These are phyloP conservation scores for Drosophila ohnishii DNA, from an alignment of 1,140 invertebrate genomes.

Conservation along the genomic window DNA sequence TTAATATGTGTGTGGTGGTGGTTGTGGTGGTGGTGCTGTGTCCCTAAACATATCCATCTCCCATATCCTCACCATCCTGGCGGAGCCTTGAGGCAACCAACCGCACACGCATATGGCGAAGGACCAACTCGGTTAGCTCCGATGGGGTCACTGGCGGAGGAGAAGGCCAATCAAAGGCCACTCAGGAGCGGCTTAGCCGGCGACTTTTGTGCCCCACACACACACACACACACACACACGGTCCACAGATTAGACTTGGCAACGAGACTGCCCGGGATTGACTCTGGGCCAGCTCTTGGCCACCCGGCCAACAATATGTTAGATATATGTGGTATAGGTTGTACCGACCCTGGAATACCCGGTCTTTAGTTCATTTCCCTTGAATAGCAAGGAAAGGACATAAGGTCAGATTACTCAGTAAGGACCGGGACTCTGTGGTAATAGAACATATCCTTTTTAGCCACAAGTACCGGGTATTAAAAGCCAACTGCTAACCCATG, in stretches of 20 bases:
- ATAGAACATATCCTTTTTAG: too few species aligned
- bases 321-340: background rate
- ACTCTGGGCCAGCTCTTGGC: conserved; percentile 1
- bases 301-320: conserved; percentile 14
- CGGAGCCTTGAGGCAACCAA: conserved; percentile 42
- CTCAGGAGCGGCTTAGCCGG: conserved; percentile 50
- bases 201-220: conserved; percentile 42
- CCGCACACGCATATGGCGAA: conserved; percentile 36
- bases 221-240: conserved; percentile 22
- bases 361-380: background rate
- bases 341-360: background rate
- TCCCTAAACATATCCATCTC: conserved; percentile 16
- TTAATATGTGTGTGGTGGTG: conserved; percentile 59
- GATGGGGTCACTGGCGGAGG: background rate
- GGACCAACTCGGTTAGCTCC: background rate
- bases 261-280: conserved; percentile 18
- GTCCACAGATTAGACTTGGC: conserved; percentile 67
- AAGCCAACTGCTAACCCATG: conserved; percentile 13
- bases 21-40: background rate
- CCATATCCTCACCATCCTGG: background rate
- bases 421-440: too few species aligned
- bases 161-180: conserved; percentile 55
- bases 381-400: background rate
- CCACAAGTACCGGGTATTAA: background rate
- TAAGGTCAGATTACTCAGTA: background rate